phyloP scores from a whole-genome alignment of 2,797 vertebrate species.

The Enteromius trimaculatus region DNA sequence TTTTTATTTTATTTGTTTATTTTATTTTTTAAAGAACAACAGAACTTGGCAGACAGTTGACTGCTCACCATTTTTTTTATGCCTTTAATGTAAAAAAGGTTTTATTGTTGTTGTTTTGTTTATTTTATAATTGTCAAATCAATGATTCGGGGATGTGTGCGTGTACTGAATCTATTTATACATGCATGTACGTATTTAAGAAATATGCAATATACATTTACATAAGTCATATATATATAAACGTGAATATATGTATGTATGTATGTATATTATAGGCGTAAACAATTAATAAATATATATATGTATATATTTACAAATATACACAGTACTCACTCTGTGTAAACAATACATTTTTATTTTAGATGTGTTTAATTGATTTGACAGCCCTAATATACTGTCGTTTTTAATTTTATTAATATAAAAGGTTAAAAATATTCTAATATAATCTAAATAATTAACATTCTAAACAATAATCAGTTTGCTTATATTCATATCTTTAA shows the following conservation, averaged over 20 bases:
- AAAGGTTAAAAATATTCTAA: not conserved
- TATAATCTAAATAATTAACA: not conserved
- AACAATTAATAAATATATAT: too few species aligned
- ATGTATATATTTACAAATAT: too few species aligned
- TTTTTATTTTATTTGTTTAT: too few species aligned
- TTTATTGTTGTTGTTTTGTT: not conserved
- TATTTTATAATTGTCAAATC: not conserved
- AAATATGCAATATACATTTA: not conserved
- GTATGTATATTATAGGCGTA: too few species aligned
- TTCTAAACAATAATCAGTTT: not conserved
- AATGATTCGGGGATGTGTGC: not conserved
- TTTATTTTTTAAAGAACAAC: too few species aligned
- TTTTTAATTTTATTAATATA: not conserved
- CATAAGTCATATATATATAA: not conserved
- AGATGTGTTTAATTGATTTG: not conserved
- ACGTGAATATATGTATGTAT: too few species aligned
- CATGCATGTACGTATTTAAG: not conserved
- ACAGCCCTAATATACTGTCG: not conserved
- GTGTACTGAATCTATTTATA: not conserved
- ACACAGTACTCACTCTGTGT: not conserved
- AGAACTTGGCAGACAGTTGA: too few species aligned
- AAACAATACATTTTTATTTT: not conserved
- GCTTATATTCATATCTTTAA: not conserved
- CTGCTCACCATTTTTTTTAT: too few species aligned
- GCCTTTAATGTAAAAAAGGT: not conserved